phyloP scores from a whole-genome alignment of 2,797 vertebrate genomes.

The Zonotrichia albicollis region DNA sequence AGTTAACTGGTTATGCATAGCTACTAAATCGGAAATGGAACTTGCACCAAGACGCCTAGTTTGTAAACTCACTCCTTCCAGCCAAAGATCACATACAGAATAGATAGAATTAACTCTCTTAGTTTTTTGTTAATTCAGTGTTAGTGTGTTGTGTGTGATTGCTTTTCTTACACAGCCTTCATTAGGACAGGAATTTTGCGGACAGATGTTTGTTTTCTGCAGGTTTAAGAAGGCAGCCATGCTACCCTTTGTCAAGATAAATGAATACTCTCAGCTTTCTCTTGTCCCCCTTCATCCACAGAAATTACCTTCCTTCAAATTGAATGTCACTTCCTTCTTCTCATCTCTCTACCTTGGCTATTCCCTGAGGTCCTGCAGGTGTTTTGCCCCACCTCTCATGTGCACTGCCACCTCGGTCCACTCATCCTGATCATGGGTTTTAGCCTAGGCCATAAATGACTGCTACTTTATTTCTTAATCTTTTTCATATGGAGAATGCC shows the following conservation, averaged over 20 bases:
- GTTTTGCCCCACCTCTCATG: background rate
- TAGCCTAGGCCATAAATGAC: background rate
- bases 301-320: background rate
- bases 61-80: background rate
- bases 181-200: background rate
- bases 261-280: background rate
- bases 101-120: background rate
- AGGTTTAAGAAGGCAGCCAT: background rate
- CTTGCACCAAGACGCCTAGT: background rate
- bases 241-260: background rate
- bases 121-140: background rate
- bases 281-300: background rate
- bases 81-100: background rate
- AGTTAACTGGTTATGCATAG: background rate
- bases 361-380: background rate
- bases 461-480: background rate
- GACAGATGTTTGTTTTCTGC: background rate
- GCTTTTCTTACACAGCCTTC: background rate
- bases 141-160: background rate
- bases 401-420: background rate
- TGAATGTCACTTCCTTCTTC: background rate
- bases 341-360: background rate
- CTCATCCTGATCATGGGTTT: background rate
- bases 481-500: background rate
- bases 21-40: background rate